Evolutionary conservation across 2,113 vertebrate species (phyloP), one percentile per base, ranked within the genome.

Genomic region (Anguilla japonica): DNA sequence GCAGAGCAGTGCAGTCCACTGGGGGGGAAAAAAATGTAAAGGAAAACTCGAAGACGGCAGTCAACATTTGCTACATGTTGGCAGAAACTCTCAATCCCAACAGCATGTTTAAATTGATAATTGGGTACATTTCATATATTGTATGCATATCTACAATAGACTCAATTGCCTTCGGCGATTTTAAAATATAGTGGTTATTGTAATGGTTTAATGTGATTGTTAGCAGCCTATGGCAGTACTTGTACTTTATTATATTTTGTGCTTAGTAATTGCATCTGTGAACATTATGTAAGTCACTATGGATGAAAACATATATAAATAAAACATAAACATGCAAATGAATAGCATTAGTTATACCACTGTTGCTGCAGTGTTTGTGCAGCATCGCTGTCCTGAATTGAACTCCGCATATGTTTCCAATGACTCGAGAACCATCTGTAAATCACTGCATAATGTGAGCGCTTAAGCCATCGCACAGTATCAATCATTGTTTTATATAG

Each of bases 371-470:
- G 83, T 87, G 71, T 11, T 41, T 87, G 40, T 82, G 84, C 75
- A 81, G 56, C 14, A 22, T 67, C 15, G 53, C 82, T 90, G 90
- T 91, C 91, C 91, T 86, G 79, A 88, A 83, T 63, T 90, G 91
- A 91, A 90, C 91, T 50, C 63, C 67, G 63, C 41, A 78, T 85
- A 43, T 40, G 78, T 75, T 75, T 22, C 26, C 82, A 67, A 40
- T 82, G 84, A 86, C 15, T 88, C 5, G 60, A 82, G 86, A 81
- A 84, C 83, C 87, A 15, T 86, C 87, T 85, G 91, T 91, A 92
- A 92, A 92, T 91, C 90, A 91, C 80, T 84, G 85, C 81, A 84
- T 88, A 14, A 53, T 53, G 50, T 6, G 50, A 53, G 7, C 7
- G 50, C 50, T 53, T 11, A 53, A 53, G 9, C 11, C 50, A 53